A percentile compares a stretch with the other conserved stretches of the same genome.
Conservation (phyloP, 2,113 vertebrate species). For the Ia io region DNA sequence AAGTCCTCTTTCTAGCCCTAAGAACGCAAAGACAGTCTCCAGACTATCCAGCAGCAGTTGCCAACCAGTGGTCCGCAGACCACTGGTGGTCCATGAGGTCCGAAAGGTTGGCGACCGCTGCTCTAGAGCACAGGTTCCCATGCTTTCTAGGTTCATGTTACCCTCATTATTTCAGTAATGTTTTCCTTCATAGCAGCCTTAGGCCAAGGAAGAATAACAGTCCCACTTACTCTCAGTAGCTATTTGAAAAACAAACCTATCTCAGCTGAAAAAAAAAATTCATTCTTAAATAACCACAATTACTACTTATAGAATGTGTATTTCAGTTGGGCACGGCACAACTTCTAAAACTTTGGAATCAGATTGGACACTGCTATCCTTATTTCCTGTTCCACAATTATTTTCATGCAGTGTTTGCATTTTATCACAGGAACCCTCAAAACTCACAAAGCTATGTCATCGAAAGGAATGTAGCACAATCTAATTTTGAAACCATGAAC, state of each 20-base stretch:
- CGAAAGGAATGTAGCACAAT: background rate
- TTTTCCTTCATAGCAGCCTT: background rate
- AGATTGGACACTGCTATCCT: background rate
- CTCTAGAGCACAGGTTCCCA: background rate
- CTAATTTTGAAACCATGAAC: background rate
- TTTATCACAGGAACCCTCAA: background rate
- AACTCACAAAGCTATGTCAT: background rate
- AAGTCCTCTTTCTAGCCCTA: background rate
- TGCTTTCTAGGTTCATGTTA: background rate
- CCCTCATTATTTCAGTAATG: background rate
- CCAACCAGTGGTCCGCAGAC: too few species aligned
- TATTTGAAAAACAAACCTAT: slow-evolving; percentile 7
- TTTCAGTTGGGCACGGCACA: background rate
- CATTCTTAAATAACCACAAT: background rate
- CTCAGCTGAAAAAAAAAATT: background rate
- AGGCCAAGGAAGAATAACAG: background rate
- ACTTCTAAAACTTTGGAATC: background rate
- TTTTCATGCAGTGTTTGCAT: background rate
- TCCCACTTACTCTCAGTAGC: background rate
- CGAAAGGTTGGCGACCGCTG: too few species aligned
- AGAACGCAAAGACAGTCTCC: background rate
- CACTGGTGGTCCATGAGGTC: too few species aligned
- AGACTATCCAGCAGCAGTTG: too few species aligned
- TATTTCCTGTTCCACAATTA: background rate
- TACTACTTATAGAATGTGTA: background rate